A percentile compares a stretch with the other conserved stretches of the same genome.
These are phyloP conservation scores for Ypsolopha sequella DNA, from an alignment of 2,888 invertebrate genomes.

Conservation along the genomic window DNA sequence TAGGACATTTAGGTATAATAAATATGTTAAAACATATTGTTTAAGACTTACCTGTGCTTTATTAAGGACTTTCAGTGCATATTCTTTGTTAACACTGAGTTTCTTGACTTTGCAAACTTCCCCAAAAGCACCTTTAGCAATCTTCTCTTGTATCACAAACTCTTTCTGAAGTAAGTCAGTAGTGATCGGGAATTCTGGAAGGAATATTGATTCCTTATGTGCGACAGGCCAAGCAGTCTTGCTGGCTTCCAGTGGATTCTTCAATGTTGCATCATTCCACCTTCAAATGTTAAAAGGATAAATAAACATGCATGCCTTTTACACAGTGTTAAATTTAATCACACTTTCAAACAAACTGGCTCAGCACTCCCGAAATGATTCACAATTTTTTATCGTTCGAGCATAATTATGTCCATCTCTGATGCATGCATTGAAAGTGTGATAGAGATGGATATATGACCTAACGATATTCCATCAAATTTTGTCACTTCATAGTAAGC, in stretches of 20 bases:
- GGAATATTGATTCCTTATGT: slow-evolving; percentile 84
- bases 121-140: slow-evolving; percentile 93
- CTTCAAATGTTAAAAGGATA: slow-evolving; percentile 38
- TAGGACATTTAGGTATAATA: too few relatives aligned
- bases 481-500: too few relatives aligned
- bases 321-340: too few relatives aligned
- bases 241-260: slow-evolving; percentile 65
- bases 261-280: slow-evolving; percentile 76
- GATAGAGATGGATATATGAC: too few relatives aligned
- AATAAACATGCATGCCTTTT: too few relatives aligned
- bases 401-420: too few relatives aligned
- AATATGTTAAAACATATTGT: not conserved
- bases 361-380: too few relatives aligned
- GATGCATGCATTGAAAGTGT: too few relatives aligned
- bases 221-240: slow-evolving; percentile 89
- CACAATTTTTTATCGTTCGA: too few relatives aligned
- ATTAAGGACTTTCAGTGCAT: slow-evolving; percentile 88
- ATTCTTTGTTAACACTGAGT: slow-evolving; percentile 73
- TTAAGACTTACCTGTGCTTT: slow-evolving; percentile 76
- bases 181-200: slow-evolving; percentile 88
- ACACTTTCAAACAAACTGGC: too few relatives aligned
- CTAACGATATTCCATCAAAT: too few relatives aligned
- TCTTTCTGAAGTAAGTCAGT: slow-evolving; percentile 69
- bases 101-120: slow-evolving; percentile 86
- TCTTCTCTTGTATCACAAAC: slow-evolving; percentile 76